These are phyloP conservation scores for Orchestes rusci DNA, from an alignment of 2,888 invertebrate species.

Conservation along the genomic window DNA sequence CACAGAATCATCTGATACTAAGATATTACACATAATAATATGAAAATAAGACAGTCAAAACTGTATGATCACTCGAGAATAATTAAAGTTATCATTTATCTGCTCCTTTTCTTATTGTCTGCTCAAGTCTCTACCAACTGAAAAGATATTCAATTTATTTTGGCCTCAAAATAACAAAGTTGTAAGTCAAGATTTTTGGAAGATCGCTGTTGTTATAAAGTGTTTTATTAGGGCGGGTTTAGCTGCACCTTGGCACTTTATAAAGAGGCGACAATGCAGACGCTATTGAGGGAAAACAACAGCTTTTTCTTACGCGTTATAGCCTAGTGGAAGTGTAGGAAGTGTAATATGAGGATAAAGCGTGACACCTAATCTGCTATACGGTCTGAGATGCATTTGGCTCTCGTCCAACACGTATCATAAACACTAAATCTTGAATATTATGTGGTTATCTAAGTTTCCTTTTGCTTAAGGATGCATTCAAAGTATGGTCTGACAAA, in stretches of 20 bases:
- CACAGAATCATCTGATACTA: no score
- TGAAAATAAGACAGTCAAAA: no score
- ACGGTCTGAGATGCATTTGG: constrained; percentile 36
- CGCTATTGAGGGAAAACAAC: constrained; percentile 21
- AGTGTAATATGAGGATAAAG: constrained; percentile 24
- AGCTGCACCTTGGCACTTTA: constrained; percentile 20
- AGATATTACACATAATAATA: no score
- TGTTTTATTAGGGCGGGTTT: constrained; percentile 15
- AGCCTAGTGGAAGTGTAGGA: no score
- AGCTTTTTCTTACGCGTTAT: constrained; percentile 24
- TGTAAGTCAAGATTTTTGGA: constrained; percentile 1
- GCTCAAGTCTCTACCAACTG: no score
- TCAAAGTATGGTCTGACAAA: constrained; percentile 15
- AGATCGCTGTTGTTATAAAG: constrained; percentile 16
- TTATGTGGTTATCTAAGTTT: constrained; percentile 26
- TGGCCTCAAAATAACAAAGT: no score
- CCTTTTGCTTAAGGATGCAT: constrained; percentile 21
- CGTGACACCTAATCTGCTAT: constrained; percentile 36
- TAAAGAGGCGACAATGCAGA: constrained; percentile 17
- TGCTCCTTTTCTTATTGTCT: no score
- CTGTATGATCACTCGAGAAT: no score
- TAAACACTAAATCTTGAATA: constrained; percentile 24
- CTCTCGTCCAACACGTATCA: constrained; percentile 31
- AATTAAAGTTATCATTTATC: no score
- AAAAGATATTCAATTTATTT: no score